Percentiles rank a stretch among this genome's conserved stretches.
These are phyloP conservation scores for Drosophila funebris DNA, from an alignment of 1,140 invertebrate species.

Conservation along the genomic window DNA sequence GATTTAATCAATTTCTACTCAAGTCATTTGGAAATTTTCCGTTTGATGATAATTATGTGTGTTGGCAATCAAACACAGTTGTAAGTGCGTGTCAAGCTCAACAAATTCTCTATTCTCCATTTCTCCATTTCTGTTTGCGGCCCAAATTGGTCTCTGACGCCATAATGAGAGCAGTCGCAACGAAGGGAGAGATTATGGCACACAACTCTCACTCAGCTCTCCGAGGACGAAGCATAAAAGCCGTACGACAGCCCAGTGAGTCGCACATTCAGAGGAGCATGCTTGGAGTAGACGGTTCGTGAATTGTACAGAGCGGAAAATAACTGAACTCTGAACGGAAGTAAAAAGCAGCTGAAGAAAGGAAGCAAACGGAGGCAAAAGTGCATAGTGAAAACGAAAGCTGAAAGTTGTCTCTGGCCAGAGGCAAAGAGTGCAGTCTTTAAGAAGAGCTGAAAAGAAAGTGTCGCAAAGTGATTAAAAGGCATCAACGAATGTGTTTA, in stretches of 20 bases:
- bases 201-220: slow-evolving; percentile 39
- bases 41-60: slow-evolving; percentile 58
- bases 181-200: slow-evolving; percentile 56
- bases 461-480: slow-evolving; percentile 2
- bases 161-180: slow-evolving; percentile 21
- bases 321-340: slow-evolving; percentile 4
- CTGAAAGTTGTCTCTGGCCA: slow-evolving; percentile 3
- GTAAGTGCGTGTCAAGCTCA: slow-evolving; percentile 54
- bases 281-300: slow-evolving; percentile 57
- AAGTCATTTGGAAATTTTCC: slow-evolving; percentile 63
- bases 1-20: slow-evolving; percentile 50
- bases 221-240: slow-evolving; percentile 53
- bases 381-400: slow-evolving; percentile 68
- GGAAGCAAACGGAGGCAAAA: slow-evolving; percentile 9
- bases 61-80: slow-evolving; percentile 54
- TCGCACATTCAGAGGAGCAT: slow-evolving; percentile 62
- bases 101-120: not conserved
- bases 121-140: slow-evolving; percentile 13
- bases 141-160: slow-evolving; percentile 34
- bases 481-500: no score
- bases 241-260: slow-evolving; percentile 15
- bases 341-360: not conserved
- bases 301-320: slow-evolving; percentile 13
- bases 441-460: not conserved
- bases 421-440: slow-evolving; percentile 1